Base-by-base conservation (phyloP, 2,113 vertebrate genomes). In the Psophia crepitans region DNA sequence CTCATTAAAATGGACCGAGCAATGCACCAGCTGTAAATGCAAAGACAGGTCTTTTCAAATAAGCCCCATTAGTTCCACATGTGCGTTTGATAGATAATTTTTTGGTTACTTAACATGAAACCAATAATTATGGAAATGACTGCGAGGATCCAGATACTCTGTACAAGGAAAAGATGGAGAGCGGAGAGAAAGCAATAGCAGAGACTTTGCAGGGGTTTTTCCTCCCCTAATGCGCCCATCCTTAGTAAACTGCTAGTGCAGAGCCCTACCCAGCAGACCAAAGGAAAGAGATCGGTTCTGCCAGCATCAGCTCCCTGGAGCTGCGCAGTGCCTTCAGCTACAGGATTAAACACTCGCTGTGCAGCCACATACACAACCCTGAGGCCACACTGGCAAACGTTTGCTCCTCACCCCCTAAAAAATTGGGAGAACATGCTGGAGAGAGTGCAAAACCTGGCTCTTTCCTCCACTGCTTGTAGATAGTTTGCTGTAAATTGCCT, bases 11-110 rank as follows among this genome's bases (percentile, higher is more conserved):
- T n/a, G 60, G 60, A 24, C 64, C 7, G 6, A 81, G 76, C 4
- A 5, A 86, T 74, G 39, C 5, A 3, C 83, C 76, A 96, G 93
- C 93, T 89, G 60, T 35, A 93, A 89, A 92, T 28, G 88, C 85
- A 94, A n/a, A 90, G 79, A 53, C 79, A 81, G 69, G 83, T 78
- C 95, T 93, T 93, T 96, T 89, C 84, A 93, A 94, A 81, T 89
- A 89, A 95, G 37, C 71, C 86, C 88, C 89, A 93, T 97, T 97
- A 95, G 95, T 96, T 97, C 94, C 95, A 97, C 97, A 95, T 93
- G 95, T 96, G 96, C 7, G 0, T 87, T 84, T 73, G 65, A 94
- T 65, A 97, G 94, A 97, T 97, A 96, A 92, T 94, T 91, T 90
- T 90, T 94, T 69, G 13, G 85, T 89, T 95, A 92, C 4, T 9